A percentile compares a stretch with the other conserved stretches of the same genome.
These are phyloP conservation scores for Leptogaster cylindrica DNA, from an alignment of 2,888 invertebrate genomes.

Conservation along the genomic window DNA sequence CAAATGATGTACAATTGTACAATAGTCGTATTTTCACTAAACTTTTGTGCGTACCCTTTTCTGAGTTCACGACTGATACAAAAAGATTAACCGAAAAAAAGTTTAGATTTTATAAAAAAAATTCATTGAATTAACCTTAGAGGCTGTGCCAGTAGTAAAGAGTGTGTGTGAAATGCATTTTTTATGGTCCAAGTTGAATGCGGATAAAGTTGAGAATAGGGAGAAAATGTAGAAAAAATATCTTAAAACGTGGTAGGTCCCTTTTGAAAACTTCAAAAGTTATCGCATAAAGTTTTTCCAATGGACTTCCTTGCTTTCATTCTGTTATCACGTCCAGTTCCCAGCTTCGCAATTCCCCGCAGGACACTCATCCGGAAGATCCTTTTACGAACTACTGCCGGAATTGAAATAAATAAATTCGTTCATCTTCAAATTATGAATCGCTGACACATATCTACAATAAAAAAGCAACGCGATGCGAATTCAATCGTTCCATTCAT, in stretches of 20 bases:
- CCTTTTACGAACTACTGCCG: not conserved
- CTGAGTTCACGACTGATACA: not conserved
- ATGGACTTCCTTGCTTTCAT: constrained; percentile 31
- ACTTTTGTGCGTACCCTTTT: constrained; percentile 8
- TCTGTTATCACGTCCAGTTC: too few species aligned
- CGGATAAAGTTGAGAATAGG: not conserved
- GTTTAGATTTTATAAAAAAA: constrained; percentile 23
- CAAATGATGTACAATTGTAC: not conserved
- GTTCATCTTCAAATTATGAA: constrained; percentile 3
- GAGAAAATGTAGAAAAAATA: not conserved
- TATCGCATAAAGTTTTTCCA: constrained; percentile 23
- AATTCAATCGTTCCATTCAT: constrained; percentile 17
- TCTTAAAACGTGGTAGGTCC: too few species aligned
- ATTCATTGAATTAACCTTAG: constrained; percentile 27
- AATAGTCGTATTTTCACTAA: not conserved
- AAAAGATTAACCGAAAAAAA: not conserved
- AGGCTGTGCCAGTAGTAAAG: constrained; percentile 23
- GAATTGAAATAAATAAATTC: too few species aligned
- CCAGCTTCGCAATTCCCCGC: not conserved
- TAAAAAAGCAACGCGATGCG: too few species aligned
- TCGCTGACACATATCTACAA: constrained; percentile 19
- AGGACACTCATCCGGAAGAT: not conserved
- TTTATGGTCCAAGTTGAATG: constrained; percentile 24
- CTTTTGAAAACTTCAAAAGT: constrained; percentile 17
- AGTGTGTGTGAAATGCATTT: constrained; percentile 39